A percentile compares a stretch with the other conserved stretches of the same genome.
Conservation (phyloP, 2,113 vertebrate species). For the Pipra filicauda region DNA sequence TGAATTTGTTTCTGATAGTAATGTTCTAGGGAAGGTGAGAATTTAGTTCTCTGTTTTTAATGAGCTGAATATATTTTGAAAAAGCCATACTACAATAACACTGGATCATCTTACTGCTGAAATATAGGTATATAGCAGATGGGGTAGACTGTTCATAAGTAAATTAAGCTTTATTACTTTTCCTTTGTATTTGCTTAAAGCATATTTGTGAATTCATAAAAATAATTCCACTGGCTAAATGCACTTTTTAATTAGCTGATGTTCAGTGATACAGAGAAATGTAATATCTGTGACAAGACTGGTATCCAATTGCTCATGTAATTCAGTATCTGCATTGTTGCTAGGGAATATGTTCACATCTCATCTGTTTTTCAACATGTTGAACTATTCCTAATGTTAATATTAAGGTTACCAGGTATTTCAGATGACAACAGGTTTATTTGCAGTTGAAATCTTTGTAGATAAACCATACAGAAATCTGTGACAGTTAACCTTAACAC, state of each 20-base stretch:
- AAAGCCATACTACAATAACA: neutral
- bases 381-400: neutral
- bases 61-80: neutral
- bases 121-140: neutral
- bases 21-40: neutral
- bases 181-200: conserved; percentile 51
- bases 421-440: neutral
- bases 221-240: conserved; percentile 43
- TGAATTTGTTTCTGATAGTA: neutral
- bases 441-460: neutral
- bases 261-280: conserved; percentile 39
- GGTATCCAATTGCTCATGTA: neutral
- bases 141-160: neutral
- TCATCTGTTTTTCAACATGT: neutral
- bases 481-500: neutral
- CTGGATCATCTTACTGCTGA: neutral
- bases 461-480: neutral
- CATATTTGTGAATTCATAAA: conserved; percentile 43
- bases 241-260: conserved; percentile 53
- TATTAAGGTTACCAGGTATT: neutral
- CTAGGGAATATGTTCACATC: neutral
- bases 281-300: conserved; percentile 12
- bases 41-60: neutral
- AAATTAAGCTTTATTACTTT: conserved; percentile 55
- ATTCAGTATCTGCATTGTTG: neutral